phyloP scores from a whole-genome alignment of 2,113 vertebrate species.

The Sander vitreus region DNA sequence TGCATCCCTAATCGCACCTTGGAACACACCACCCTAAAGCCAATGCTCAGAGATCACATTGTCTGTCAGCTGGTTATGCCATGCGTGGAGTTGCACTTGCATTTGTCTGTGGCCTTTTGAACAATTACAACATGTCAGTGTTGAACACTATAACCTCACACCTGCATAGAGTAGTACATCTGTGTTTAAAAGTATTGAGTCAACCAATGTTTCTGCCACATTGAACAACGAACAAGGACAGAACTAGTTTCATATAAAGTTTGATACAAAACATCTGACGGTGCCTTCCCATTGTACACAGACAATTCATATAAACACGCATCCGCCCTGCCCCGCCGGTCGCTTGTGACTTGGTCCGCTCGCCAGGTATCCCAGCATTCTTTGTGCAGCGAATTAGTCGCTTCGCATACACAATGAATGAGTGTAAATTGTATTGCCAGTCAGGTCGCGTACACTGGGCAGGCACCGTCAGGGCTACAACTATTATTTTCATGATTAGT shows the following conservation, averaged over 20 bases:
- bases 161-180: rapidly evolving
- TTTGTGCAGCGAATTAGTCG: too few species aligned
- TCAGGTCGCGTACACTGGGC: too few species aligned
- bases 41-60: not conserved
- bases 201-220: not conserved
- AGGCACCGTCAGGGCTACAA: not conserved
- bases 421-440: too few species aligned
- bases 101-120: not conserved
- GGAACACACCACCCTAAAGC: not conserved
- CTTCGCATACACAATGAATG: too few species aligned
- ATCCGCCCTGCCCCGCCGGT: too few species aligned
- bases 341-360: too few species aligned
- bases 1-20: too few species aligned
- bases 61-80: not conserved
- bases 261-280: not conserved
- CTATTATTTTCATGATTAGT: not conserved
- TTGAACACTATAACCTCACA: not conserved
- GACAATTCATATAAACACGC: too few species aligned
- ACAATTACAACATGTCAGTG: not conserved
- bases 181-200: not conserved
- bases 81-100: not conserved
- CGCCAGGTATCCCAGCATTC: too few species aligned
- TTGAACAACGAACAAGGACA: not conserved
- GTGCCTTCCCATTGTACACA: too few species aligned
- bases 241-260: not conserved